phyloP scores from a whole-genome alignment of 2,113 vertebrate species.

The Oreotrochilus melanogaster region DNA sequence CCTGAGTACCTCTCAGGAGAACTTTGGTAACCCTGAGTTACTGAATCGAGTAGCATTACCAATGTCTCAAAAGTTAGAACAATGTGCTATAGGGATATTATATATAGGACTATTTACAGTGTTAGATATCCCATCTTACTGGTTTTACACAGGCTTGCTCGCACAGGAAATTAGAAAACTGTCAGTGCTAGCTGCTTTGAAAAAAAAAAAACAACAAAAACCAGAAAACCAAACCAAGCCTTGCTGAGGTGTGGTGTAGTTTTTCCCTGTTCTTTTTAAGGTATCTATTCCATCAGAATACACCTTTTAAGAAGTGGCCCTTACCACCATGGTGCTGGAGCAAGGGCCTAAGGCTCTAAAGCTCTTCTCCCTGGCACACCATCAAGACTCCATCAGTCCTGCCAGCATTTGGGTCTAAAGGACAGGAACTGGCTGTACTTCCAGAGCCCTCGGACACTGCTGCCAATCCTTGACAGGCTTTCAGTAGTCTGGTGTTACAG shows the following conservation, averaged over 20 bases:
- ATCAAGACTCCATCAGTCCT: not conserved
- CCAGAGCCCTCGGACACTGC: not conserved
- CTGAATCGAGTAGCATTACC: not conserved
- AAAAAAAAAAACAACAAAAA: not conserved
- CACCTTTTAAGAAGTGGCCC: not conserved
- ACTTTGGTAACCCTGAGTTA: not conserved
- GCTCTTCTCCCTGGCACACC: conserved; percentile 10
- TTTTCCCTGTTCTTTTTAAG: not conserved
- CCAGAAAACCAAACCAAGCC: not conserved
- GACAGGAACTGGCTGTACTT: conserved; percentile 53
- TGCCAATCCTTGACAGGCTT: not conserved
- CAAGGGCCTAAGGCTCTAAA: not conserved
- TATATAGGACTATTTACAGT: not conserved
- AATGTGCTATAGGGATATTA: not conserved
- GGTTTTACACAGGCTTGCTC: not conserved
- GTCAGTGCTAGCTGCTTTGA: not conserved
- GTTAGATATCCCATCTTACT: not conserved
- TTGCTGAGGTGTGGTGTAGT: too few relatives aligned
- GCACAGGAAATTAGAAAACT: not conserved
- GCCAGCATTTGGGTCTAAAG: conserved; percentile 1
- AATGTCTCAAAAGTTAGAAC: not conserved
- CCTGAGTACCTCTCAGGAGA: not conserved
- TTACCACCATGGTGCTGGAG: not conserved
- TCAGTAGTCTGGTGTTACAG: conserved; percentile 13
- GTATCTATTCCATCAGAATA: not conserved